Evolutionary conservation across 2,888 invertebrate genomes (phyloP).

Genomic region (Falcaria lacertinaria): DNA sequence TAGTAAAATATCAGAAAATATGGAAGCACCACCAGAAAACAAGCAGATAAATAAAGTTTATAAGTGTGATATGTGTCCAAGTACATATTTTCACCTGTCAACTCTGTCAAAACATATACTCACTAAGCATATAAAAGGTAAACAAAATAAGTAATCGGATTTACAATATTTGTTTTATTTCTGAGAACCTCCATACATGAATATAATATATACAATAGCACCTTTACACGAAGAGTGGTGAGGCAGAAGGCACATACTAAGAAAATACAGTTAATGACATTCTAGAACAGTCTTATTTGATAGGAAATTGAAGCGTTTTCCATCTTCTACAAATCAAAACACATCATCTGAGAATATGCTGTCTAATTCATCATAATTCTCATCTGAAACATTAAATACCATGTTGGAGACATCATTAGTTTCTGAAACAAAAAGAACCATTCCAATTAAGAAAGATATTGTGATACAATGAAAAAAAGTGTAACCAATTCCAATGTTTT

Average conservation of each 20-base stretch:
- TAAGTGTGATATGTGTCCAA: conserved; percentile 64
- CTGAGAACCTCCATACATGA: background rate
- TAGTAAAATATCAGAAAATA: conserved; percentile 7
- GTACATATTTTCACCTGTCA: conserved; percentile 50
- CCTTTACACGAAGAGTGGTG: no score
- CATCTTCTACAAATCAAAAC: conserved; percentile 30
- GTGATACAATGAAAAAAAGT: no score
- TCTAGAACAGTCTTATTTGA: no score
- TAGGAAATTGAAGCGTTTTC: background rate
- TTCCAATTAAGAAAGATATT: background rate
- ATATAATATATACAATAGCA: no score
- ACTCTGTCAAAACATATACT: conserved; percentile 65
- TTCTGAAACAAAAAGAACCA: conserved; percentile 42
- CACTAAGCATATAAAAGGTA: conserved; percentile 51
- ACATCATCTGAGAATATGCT: conserved; percentile 60
- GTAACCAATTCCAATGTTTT: no score
- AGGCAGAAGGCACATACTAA: no score
- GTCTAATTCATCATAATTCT: conserved; percentile 56
- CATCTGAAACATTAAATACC: conserved; percentile 28
- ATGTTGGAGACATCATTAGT: conserved; percentile 19
- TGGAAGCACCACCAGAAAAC: conserved; percentile 6
- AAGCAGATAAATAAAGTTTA: no score
- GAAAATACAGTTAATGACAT: no score
- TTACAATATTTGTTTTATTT: conserved; percentile 2
- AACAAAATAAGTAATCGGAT: conserved; percentile 15